Evolutionary conservation across 2,113 vertebrate genomes (phyloP), one percentile per base, ranked within the genome.

Genomic region (Paracyprichromis sp.): DNA sequence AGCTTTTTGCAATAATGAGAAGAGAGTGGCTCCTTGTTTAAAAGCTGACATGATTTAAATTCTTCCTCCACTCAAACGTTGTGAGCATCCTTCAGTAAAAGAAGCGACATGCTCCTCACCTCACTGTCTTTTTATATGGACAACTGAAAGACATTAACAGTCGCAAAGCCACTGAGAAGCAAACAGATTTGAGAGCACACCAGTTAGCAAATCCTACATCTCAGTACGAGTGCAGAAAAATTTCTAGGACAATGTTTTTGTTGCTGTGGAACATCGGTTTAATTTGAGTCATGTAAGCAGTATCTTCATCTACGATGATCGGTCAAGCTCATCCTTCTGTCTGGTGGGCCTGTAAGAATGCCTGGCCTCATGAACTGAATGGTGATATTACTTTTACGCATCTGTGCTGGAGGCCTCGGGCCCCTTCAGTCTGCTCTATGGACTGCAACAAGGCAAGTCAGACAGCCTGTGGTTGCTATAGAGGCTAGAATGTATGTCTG

Each of bases 381-480:
- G 92, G 85, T 88, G 93, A 94, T 94, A 93, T 91, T 82, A 59
- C 93, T 96, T 94, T 85, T 84, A 90, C 66, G 88, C 87, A 90
- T 96, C 92, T 94, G 94, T 91, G 71, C 83, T 86, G 89, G 89
- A 91, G 96, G 88, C 59, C 91, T 92, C 56, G 13, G 34, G 84
- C 76, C 66, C 6, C 71, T 85, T 82, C 29, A 24, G 84, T 76
- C 84, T 87, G 82, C 57, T 84, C 82, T 38, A 52, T 83, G 53
- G 80, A 78, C 90, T 80, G 86, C 86, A 89, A 86, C 73, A 26
- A 82, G 69, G 82, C 57, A 29, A 66, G 45, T 36, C 83, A 84
- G 56, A 89, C 56, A 26, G 91, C 80, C 21, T 84, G 26, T 26
- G 82, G 96, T 97, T 96, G 95, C 96, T 83, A 95, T 91, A 96